These are phyloP conservation scores for Cnemophilus loriae DNA, from an alignment of 2,113 vertebrate species.

Conservation along the genomic window DNA sequence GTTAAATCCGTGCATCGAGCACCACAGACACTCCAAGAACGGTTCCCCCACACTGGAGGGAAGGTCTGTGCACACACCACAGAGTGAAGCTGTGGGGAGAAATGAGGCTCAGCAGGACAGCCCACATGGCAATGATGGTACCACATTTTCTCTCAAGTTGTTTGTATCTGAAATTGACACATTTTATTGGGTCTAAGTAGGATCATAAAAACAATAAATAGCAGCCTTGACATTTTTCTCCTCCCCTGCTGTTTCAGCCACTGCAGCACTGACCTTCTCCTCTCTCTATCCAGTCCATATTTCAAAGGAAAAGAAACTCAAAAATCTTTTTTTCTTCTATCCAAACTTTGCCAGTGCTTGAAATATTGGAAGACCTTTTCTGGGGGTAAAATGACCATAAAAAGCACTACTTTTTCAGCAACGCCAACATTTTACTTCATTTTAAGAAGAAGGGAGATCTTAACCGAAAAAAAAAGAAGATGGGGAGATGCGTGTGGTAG, in stretches of 20 bases:
- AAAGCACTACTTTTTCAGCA: neutral
- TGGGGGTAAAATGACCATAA: neutral
- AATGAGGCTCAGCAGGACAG: neutral
- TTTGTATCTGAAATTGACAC: constrained; percentile 39
- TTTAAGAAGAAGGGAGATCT: neutral
- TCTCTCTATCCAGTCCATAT: neutral
- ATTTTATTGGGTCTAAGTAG: constrained; percentile 54
- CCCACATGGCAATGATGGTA: neutral
- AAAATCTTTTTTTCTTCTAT: neutral
- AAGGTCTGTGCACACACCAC: neutral
- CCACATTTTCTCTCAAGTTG: constrained; percentile 6
- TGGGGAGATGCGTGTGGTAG: neutral
- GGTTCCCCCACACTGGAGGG: neutral
- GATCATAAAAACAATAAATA: constrained; percentile 51
- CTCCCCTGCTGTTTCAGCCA: constrained; percentile 17
- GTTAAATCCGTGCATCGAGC: neutral
- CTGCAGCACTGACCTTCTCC: constrained; percentile 39
- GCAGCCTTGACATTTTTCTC: constrained; percentile 39
- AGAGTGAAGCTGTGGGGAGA: neutral
- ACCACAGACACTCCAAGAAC: neutral
- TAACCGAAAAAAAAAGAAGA: neutral
- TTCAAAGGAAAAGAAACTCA: neutral
- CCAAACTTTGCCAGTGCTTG: neutral
- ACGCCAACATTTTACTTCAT: neutral
- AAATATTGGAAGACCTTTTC: neutral